A percentile compares a stretch with the other conserved stretches of the same genome.
phyloP scores from a whole-genome alignment of 2,888 invertebrate species.

The Helleia helle region DNA sequence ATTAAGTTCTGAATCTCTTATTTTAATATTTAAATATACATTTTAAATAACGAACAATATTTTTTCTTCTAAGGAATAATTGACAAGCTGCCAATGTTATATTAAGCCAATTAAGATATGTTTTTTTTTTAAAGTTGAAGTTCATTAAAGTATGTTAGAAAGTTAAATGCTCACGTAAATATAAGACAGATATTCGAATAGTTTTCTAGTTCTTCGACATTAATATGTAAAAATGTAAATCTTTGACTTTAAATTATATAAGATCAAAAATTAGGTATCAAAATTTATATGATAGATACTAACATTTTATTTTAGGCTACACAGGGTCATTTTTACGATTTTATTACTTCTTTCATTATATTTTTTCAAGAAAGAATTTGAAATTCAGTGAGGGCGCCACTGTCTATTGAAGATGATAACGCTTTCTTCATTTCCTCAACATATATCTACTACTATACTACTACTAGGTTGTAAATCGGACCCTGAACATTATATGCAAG shows the following conservation, averaged over 20 bases:
- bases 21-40: constrained; percentile 8
- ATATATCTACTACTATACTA: no score
- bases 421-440: no score
- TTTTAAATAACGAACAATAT: neutral
- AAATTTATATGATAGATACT: constrained; percentile 12
- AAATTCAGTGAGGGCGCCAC: neutral
- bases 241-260: constrained; percentile 16
- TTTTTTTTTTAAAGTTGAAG: no score
- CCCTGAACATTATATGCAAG: constrained; percentile 37
- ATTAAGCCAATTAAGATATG: neutral
- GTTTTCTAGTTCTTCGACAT: no score
- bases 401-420: no score
- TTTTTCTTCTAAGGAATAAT: neutral
- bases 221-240: constrained; percentile 53
- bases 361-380: no score
- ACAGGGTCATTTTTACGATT: constrained; percentile 9
- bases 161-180: constrained; percentile 21
- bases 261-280: constrained; percentile 19
- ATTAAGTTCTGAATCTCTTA: constrained; percentile 12
- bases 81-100: constrained; percentile 2
- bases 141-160: constrained; percentile 6
- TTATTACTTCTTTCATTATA: constrained; percentile 11
- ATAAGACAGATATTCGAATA: no score
- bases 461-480: constrained; percentile 5
- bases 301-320: neutral